These are phyloP conservation scores for Puntigrus tetrazona DNA, from an alignment of 2,113 vertebrate genomes.

Conservation along the genomic window DNA sequence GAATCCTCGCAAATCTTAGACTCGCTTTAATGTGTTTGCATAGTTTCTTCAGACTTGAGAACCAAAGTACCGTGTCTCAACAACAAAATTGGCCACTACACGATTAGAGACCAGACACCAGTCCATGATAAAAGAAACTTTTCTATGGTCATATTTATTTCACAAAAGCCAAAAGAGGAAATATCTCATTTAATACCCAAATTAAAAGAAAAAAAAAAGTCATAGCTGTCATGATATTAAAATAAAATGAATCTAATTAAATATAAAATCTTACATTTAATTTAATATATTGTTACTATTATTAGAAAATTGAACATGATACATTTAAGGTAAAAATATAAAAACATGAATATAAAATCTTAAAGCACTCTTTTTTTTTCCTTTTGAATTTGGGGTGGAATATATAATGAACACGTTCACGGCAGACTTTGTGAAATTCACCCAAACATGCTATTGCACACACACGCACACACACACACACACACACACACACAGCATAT, in stretches of 20 bases:
- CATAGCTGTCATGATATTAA: background rate
- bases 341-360: background rate
- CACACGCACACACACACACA: background rate
- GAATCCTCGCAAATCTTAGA: background rate
- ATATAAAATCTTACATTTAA: background rate
- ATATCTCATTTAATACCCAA: background rate
- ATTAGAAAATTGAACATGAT: background rate
- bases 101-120: background rate
- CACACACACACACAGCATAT: background rate
- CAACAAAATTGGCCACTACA: background rate
- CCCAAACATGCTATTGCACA: background rate
- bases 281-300: no score
- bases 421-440: background rate
- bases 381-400: conserved; percentile 7
- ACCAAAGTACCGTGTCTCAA: background rate
- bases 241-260: background rate
- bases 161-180: background rate
- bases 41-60: conserved; percentile 7
- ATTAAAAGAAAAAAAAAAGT: background rate
- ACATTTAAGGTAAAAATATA: background rate
- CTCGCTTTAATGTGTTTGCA: background rate
- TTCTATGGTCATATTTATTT: background rate
- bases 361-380: background rate
- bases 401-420: background rate
- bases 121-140: background rate